A percentile compares a stretch with the other conserved stretches of the same genome.
These are phyloP conservation scores for Hydrophis major DNA, from an alignment of 2,797 vertebrate species.

Conservation along the genomic window DNA sequence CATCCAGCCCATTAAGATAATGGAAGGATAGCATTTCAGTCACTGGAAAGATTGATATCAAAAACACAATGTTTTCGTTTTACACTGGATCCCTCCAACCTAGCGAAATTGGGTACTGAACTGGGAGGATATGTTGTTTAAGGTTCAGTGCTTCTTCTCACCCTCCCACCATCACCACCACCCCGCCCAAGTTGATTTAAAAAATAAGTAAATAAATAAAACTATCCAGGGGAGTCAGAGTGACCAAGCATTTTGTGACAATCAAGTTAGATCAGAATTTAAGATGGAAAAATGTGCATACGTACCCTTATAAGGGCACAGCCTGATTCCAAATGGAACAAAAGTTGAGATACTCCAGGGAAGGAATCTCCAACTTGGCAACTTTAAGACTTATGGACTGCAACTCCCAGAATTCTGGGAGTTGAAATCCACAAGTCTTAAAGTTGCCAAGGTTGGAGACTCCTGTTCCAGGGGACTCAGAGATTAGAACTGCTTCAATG, in stretches of 20 bases:
- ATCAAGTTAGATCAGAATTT: not conserved
- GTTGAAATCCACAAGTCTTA: no score
- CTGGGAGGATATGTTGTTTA: not conserved
- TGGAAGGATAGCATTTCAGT: not conserved
- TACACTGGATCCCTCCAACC: not conserved
- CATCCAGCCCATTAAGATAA: not conserved
- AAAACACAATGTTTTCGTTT: not conserved
- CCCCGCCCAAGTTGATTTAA: not conserved
- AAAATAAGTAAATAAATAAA: not conserved
- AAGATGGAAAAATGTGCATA: not conserved
- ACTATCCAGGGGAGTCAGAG: not conserved
- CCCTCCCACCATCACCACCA: fast-evolving
- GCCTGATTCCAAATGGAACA: not conserved
- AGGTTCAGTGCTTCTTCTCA: not conserved
- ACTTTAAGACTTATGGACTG: no score
- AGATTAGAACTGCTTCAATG: not conserved
- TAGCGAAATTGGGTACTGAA: not conserved
- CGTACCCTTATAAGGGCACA: not conserved
- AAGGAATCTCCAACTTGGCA: no score
- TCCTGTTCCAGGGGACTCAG: not conserved
- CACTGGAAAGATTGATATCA: not conserved
- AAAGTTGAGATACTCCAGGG: not conserved
- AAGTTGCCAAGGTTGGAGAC: no score
- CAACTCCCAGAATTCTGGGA: no score
- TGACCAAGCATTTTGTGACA: not conserved